Base-by-base conservation (phyloP, 2,113 vertebrate genomes). In the Pedetes capensis region DNA sequence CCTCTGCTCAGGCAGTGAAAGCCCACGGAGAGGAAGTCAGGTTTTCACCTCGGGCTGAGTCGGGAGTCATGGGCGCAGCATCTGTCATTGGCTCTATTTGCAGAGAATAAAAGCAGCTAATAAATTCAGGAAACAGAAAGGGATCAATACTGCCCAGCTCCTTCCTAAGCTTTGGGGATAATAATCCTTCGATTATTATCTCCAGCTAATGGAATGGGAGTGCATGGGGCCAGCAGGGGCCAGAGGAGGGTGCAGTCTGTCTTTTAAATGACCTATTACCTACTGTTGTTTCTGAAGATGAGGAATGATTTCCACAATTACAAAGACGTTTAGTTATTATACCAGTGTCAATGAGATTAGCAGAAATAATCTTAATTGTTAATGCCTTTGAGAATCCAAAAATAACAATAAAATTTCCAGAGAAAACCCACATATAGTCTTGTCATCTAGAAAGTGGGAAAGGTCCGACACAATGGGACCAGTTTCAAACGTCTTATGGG, bases 241-340 rank as follows among this genome's bases (percentile, higher is more conserved):
- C 9, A 0, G 3, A 37, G 14, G 74, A n/a, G 49, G 63, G 18
- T 0, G 1, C 7, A 0, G 2, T 27, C 20, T 13, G 2, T 14
- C 63, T 7, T n/a, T 37, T 29, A n/a, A 59, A 80, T n/a, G n/a
- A n/a, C n/a, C n/a, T n/a, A 16, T 44, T 5, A 63, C 37, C 51
- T 32, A 8, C 59, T 20, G 2, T 83, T 47, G 23, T 23, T 71
- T 83, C 75, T 69, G 71, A 55, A 63, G 42, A 66, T 22, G 20
- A 79, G 8, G 32, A 23, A 23, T 49, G 3, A 78, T 74, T 89
- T 89, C 63, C 69, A 49, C 23, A 72, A 49, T 42, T 6, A n/a
- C 42, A 59, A 51, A 80, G 83, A 22, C 12, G 18, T 53, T n/a
- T 47, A 14, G 55, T 71, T 32, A 42, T 25, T 8, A 9, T 8